Conservation (phyloP, 2,888 invertebrate genomes). For the Chloroclysta siterata region DNA sequence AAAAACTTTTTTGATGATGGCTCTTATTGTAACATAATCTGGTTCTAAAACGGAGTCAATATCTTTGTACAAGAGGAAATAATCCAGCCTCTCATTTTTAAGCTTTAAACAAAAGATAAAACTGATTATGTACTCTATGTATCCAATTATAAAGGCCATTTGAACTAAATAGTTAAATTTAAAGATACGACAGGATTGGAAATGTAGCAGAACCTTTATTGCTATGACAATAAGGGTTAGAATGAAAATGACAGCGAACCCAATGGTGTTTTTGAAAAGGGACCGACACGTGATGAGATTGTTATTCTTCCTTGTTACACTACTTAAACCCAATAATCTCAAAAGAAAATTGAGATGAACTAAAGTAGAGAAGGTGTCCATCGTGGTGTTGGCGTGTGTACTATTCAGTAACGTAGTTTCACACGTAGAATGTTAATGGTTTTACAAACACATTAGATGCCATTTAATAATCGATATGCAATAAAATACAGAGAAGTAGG, state of each 20-base stretch:
- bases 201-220: neutral
- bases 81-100: neutral
- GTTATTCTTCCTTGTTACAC: constrained; percentile 17
- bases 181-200: neutral
- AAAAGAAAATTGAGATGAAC: constrained; percentile 16
- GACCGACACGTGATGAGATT: constrained; percentile 9
- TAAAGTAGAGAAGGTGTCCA: constrained; percentile 21
- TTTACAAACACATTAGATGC: neutral
- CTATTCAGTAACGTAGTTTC: neutral
- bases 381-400: neutral
- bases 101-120: constrained; percentile 11
- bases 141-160: constrained; percentile 3
- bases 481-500: too few species aligned
- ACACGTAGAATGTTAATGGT: neutral
- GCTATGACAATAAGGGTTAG: neutral
- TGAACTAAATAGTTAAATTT: constrained; percentile 37
- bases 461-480: too few species aligned
- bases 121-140: constrained; percentile 9
- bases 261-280: constrained; percentile 4
- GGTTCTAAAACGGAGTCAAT: constrained; percentile 44
- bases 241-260: constrained; percentile 8
- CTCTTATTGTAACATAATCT: constrained; percentile 40
- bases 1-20: constrained; percentile 20
- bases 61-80: constrained; percentile 32
- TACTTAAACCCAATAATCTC: constrained; percentile 17